phyloP scores from a whole-genome alignment of 2,888 invertebrate species.

The Parasteatoda lunata region DNA sequence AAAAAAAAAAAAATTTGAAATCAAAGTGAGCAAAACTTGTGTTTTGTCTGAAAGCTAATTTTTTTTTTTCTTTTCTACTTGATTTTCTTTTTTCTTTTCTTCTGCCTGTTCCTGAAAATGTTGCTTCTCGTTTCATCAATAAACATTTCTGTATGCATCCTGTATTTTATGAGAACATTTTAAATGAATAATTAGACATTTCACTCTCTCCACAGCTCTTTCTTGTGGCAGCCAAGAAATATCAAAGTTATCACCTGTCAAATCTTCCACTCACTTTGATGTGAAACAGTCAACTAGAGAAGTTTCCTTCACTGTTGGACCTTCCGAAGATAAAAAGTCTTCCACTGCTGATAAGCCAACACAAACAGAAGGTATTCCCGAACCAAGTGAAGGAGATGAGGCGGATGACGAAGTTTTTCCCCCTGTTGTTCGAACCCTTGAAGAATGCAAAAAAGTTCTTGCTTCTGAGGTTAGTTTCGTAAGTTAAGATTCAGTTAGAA shows the following conservation, averaged over 20 bases:
- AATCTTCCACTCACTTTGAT: neutral
- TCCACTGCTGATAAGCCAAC: constrained; percentile 78
- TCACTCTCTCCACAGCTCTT: neutral
- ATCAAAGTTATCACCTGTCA: neutral
- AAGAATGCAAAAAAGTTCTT: constrained; percentile 63
- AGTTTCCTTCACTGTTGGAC: constrained; percentile 48
- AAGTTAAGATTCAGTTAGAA: too few relatives aligned
- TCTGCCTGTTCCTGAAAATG: too few relatives aligned
- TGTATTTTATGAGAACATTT: too few relatives aligned
- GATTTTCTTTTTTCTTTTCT: too few relatives aligned
- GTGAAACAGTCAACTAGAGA: neutral
- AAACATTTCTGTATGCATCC: too few relatives aligned
- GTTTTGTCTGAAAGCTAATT: too few relatives aligned
- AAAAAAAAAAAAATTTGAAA: too few relatives aligned
- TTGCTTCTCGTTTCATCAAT: too few relatives aligned
- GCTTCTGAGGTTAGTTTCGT: constrained; percentile 63
- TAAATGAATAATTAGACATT: too few relatives aligned
- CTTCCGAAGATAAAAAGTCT: neutral
- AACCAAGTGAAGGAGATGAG: neutral
- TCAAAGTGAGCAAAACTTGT: too few relatives aligned
- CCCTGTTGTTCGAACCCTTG: constrained; percentile 28
- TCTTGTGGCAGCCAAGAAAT: neutral
- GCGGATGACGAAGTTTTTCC: neutral
- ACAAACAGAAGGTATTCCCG: constrained; percentile 78
- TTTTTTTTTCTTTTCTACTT: too few relatives aligned